Evolutionary conservation across 2,797 vertebrate genomes (phyloP).

Genomic region (Vultur gryphus): DNA sequence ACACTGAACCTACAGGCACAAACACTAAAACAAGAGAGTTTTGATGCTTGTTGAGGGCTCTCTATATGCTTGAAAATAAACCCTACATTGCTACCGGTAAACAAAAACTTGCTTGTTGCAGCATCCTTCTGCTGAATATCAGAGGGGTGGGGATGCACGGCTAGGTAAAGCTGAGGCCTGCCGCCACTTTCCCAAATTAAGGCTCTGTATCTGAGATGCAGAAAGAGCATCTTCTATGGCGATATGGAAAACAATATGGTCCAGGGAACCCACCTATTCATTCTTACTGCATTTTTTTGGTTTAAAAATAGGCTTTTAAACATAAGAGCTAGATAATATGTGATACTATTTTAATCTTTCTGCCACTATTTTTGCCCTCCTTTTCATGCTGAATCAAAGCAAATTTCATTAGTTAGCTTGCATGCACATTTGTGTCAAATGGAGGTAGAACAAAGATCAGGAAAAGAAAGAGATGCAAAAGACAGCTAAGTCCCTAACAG

Average conservation of each 20-base stretch:
- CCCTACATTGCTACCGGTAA: neutral
- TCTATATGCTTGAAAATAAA: neutral
- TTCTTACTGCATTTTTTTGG: neutral
- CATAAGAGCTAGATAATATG: neutral
- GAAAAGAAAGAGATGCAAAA: neutral
- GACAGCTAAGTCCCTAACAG: neutral
- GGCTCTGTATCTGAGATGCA: neutral
- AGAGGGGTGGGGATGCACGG: neutral
- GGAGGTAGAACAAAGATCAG: neutral
- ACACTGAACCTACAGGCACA: neutral
- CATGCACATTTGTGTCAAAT: neutral
- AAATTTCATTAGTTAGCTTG: neutral
- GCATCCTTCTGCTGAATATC: neutral
- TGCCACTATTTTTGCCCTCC: neutral
- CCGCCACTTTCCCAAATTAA: neutral
- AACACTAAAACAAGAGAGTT: neutral
- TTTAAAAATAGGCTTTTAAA: neutral
- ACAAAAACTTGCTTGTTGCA: neutral
- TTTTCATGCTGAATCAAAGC: neutral
- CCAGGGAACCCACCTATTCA: neutral
- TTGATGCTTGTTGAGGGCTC: neutral
- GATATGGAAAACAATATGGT: neutral
- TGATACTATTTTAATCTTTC: neutral
- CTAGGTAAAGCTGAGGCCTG: neutral
- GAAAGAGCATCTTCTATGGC: neutral